Percentiles rank a stretch among this genome's conserved stretches.
These are phyloP conservation scores for Scalopus aquaticus DNA, from an alignment of 2,113 vertebrate species.

Conservation along the genomic window DNA sequence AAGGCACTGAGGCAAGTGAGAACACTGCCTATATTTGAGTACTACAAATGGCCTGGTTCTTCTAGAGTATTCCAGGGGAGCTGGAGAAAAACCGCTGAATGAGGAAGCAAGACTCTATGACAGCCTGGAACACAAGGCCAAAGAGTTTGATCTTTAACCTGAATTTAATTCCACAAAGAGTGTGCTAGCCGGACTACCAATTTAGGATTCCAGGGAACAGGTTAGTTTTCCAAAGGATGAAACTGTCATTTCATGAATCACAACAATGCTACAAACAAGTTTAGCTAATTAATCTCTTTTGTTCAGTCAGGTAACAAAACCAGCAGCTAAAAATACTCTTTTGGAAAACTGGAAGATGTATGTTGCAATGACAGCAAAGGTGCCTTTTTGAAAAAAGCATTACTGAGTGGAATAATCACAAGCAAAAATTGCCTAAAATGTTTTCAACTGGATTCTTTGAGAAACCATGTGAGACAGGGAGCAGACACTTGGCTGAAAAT, in stretches of 20 bases:
- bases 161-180: background rate
- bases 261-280: background rate
- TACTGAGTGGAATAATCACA: background rate
- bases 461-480: background rate
- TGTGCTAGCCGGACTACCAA: background rate
- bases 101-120: background rate
- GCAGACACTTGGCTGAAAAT: background rate
- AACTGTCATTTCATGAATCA: constrained; percentile 14
- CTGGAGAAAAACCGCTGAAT: background rate
- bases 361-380: background rate
- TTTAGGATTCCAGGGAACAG: background rate
- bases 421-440: background rate
- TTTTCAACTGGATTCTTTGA: constrained; percentile 10
- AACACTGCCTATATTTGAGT: background rate
- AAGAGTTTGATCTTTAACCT: background rate
- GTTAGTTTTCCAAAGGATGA: background rate
- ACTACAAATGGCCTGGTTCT: background rate
- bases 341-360: constrained; percentile 1
- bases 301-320: constrained; percentile 7
- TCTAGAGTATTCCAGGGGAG: background rate
- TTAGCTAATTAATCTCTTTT: constrained; percentile 51
- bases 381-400: background rate
- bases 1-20: background rate
- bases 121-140: background rate
- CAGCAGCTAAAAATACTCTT: constrained; percentile 11